Evolutionary conservation across 2,797 vertebrate genomes (phyloP), one percentile per base, ranked within the genome.

Genomic region (Halcyon smyrnensis): DNA sequence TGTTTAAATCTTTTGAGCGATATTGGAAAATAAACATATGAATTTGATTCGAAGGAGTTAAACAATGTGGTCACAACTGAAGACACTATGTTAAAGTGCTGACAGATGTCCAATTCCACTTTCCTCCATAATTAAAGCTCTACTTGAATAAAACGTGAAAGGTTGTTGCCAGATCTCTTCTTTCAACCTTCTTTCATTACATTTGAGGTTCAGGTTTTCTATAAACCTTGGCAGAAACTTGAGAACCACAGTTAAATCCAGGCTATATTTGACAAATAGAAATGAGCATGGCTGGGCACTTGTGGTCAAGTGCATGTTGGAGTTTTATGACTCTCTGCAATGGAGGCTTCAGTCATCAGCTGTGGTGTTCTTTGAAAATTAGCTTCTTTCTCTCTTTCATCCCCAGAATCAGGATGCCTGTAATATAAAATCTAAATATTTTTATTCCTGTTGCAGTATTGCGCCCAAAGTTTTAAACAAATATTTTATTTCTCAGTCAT

Each of bases 111-210:
- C 96, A 97, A 96, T 97, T 96, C 96, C 87, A 90, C 94, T 97
- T 98, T 97, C 96, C 56, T 97, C 95, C 89, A 62, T 96, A 97
- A 97, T 98, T 98, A 98, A 98, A 97, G 79, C 70, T 64, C 89
- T 94, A 89, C 71, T 97, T 95, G 94, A 96, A 94, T 76, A 93
- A 96, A 97, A 98, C 70, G 95, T 97, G 95, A 97, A 93, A 95
- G 82, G 94, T 84, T 95, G 92, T 74, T 94, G 95, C 97, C 97
- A 98, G 96, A 97, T 97, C 97, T 97, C 98, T 98, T 98, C 98
- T 99, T 98, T 99, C 98, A 98, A 91, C 96, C 95, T 98, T 97
- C 98, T 95, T 97, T 99, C 98, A 99, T 99, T 99, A 98, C 91
- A 84, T 94, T 97, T 97, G 96, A 96, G 95, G 97, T 98, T 94